Evolutionary conservation across 2,113 vertebrate genomes (phyloP).

Genomic region (Hirundichthys speculiger): DNA sequence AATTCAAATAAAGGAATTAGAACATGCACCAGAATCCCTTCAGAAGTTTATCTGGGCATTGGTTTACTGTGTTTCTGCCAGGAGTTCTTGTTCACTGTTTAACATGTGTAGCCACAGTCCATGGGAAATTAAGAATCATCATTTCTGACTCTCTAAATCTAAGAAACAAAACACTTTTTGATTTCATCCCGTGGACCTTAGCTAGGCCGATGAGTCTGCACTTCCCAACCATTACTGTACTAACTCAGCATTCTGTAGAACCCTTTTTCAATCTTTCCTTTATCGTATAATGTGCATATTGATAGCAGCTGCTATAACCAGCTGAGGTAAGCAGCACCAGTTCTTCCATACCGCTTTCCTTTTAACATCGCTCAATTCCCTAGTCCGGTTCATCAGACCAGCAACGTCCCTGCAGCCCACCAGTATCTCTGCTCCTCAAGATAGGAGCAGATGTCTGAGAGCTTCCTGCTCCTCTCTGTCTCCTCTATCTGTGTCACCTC

Average conservation of each 20-base stretch:
- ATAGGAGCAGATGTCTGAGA: conserved; percentile 65
- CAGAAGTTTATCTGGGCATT: conserved; percentile 44
- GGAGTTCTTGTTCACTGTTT: conserved; percentile 27
- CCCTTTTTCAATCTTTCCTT: not conserved
- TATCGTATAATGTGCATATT: not conserved
- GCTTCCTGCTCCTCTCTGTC: conserved; percentile 58
- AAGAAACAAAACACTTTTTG: not conserved
- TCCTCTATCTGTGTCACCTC: conserved; percentile 53
- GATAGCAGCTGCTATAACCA: conserved; percentile 14
- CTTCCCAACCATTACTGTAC: not conserved
- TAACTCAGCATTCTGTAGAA: not conserved
- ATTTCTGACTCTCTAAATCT: not conserved
- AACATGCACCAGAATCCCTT: conserved; percentile 22
- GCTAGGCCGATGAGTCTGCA: not conserved
- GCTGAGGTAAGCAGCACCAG: conserved; percentile 18
- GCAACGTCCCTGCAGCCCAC: conserved; percentile 2
- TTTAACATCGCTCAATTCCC: conserved; percentile 45
- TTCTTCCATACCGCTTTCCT: conserved; percentile 18
- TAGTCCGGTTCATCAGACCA: conserved; percentile 23
- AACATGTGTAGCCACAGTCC: conserved; percentile 20
- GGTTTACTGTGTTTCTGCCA: conserved; percentile 13
- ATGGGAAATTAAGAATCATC: conserved; percentile 27
- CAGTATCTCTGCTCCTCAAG: conserved; percentile 67
- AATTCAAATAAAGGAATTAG: conserved; percentile 58
- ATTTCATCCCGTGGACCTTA: not conserved